Percentiles rank a stretch among this genome's conserved stretches.
Evolutionary conservation across 2,888 invertebrate species (phyloP).

Genomic region (Blomia tropicalis): DNA sequence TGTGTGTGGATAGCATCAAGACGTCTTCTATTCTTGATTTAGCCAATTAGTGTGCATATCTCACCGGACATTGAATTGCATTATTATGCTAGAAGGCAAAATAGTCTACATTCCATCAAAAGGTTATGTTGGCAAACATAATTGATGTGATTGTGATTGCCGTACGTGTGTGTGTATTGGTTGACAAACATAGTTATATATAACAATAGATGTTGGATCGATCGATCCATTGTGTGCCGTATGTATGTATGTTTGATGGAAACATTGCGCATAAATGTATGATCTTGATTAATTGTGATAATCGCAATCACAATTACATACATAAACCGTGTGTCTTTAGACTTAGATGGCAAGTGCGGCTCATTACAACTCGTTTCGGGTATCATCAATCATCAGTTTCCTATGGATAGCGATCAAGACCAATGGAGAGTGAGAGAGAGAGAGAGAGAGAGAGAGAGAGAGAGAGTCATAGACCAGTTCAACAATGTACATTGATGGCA

Average conservation of each 20-base stretch:
- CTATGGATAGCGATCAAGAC: no score
- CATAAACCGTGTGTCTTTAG: no score
- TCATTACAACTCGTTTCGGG: constrained; percentile 2
- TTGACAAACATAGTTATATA: no score
- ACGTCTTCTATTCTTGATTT: background rate
- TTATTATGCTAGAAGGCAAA: background rate
- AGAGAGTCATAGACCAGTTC: no score
- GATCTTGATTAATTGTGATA: background rate
- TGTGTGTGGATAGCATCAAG: background rate
- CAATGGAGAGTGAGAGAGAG: background rate
- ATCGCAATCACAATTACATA: no score
- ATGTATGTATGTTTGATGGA: no score
- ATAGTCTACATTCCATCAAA: background rate
- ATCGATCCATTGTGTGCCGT: no score
- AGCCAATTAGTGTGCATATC: constrained; percentile 13
- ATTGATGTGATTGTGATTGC: constrained; percentile 2
- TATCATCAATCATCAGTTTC: constrained; percentile 1
- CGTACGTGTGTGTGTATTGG: no score
- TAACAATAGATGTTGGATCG: no score
- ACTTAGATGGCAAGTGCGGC: no score
- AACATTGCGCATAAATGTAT: background rate
- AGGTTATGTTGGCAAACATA: background rate
- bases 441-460: background rate
- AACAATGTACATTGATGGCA: no score
- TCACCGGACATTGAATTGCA: background rate